Evolutionary conservation across 2,113 vertebrate species (phyloP), one percentile per base, ranked within the genome.

Genomic region (Saccopteryx leptura): DNA sequence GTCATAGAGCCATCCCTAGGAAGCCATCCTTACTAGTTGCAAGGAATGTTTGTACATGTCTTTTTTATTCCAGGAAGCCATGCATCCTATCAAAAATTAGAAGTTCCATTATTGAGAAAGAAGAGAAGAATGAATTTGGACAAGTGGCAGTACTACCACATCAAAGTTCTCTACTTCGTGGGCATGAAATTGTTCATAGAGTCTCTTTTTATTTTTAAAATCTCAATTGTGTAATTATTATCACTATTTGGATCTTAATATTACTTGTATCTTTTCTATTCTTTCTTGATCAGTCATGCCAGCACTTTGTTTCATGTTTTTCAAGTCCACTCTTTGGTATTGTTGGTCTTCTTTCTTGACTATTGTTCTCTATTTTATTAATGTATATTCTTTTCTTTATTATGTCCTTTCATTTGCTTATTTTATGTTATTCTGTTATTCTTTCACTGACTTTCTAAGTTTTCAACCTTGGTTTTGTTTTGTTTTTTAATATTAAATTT

Each of bases 141-240:
- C 9, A 76, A 63, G 23, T 28, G 21, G 13, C 2, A 61, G 17
- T 69, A 54, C 74, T 39, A 46, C 14, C n/a, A 28, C 52, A 68
- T 33, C 4, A 54, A 78, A 50, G 72, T 84, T 94, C 86, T 88
- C 69, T 79, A 33, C 83, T 60, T 48, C 58, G 48, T 48, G 69
- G 60, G 2, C 7, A 9, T 74, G 18, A 75, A 91, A 54, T 56
- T 39, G 14, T 72, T 21, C 9, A 60, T 23, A 56, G 48, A 72
- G 23, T 63, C 13, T 82, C 58, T 75, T 74, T 88, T 33, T 23
- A 54, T 61, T 61, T 50, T 80, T 76, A 54, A 76, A 81, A 76
- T 88, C 79, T 84, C 54, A 79, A 14, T 69, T 91, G 39, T n/a
- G n/a, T 60, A 60, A 75, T 75, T 58, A n/a, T 74, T 83, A 87